Percentiles rank a stretch among this genome's conserved stretches.
These are phyloP conservation scores for Todiramphus saurophagus DNA, from an alignment of 2,113 vertebrate species.

Conservation along the genomic window DNA sequence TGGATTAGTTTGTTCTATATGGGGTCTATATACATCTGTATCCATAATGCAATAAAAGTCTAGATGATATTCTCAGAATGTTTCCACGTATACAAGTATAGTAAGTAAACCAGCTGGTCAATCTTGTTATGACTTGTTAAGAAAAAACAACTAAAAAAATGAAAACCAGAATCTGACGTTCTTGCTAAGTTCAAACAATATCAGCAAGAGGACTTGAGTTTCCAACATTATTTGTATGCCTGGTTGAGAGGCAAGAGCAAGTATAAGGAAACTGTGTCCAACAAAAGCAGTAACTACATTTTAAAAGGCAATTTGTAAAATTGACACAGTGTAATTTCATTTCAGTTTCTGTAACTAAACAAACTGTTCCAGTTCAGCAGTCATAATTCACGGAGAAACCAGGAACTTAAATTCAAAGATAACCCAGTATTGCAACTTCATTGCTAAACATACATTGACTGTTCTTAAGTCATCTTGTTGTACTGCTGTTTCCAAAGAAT, in stretches of 20 bases:
- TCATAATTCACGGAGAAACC: background rate
- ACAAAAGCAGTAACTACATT: background rate
- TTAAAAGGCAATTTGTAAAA: background rate
- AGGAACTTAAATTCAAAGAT: background rate
- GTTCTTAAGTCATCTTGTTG: background rate
- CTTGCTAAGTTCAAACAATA: background rate
- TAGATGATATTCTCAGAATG: background rate
- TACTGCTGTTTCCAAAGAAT: background rate
- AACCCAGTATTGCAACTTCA: background rate
- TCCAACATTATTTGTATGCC: background rate
- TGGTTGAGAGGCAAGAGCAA: background rate
- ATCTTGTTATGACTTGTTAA: background rate
- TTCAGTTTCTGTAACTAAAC: constrained; percentile 19
- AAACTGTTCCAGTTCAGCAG: constrained; percentile 14
- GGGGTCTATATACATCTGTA: background rate
- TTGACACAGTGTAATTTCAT: background rate
- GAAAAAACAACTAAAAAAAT: background rate
- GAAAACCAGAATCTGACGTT: background rate
- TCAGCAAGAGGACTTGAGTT: background rate
- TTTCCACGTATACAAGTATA: background rate
- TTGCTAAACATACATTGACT: background rate
- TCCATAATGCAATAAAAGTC: background rate
- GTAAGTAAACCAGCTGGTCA: background rate
- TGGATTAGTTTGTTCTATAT: background rate
- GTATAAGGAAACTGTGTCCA: background rate